A percentile compares a stretch with the other conserved stretches of the same genome.
These are phyloP conservation scores for Anseranas semipalmata DNA, from an alignment of 2,113 vertebrate genomes.

Conservation along the genomic window DNA sequence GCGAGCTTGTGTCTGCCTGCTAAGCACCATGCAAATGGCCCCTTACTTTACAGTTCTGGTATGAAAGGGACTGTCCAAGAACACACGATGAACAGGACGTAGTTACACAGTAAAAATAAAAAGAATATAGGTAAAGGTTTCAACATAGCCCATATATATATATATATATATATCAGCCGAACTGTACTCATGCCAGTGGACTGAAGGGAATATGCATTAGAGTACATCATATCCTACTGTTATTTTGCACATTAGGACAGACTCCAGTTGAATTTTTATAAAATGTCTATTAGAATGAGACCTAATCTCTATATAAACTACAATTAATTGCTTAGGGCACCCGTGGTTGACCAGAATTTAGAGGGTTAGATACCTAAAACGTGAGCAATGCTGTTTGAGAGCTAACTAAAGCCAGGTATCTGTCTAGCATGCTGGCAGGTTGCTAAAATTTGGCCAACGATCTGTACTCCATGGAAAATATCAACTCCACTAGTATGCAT, in stretches of 20 bases:
- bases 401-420: not conserved
- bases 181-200: not conserved
- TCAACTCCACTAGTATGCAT: not conserved
- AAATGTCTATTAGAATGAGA: not conserved
- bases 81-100: not conserved
- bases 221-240: not conserved
- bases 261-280: not conserved
- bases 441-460: not conserved
- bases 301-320: not conserved
- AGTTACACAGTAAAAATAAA: not conserved
- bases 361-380: not conserved
- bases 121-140: not conserved
- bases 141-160: not conserved
- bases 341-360: not conserved
- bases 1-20: not conserved
- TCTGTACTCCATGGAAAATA: not conserved
- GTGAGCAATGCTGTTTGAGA: not conserved
- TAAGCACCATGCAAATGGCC: not conserved
- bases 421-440: not conserved
- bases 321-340: not conserved
- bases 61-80: not conserved
- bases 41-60: not conserved
- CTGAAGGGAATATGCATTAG: not conserved
- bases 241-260: not conserved
- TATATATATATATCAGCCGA: not conserved